Evolutionary conservation across 2,888 invertebrate species (phyloP), one percentile per base, ranked within the genome.

Genomic region (Danaus chrysippus): DNA sequence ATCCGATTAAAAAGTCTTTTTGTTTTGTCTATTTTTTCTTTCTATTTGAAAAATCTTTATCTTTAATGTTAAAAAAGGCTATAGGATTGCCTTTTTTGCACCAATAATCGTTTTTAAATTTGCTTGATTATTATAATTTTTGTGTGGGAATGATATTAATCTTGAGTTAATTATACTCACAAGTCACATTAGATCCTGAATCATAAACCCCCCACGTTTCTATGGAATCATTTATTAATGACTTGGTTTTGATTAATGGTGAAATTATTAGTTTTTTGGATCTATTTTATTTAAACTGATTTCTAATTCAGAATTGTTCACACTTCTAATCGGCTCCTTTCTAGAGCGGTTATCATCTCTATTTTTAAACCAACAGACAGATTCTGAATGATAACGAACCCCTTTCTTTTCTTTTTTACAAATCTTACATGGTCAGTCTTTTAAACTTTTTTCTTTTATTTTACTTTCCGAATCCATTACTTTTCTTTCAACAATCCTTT

Each of bases 111-210:
- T n/a, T n/a, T n/a, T n/a, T n/a, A n/a, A n/a, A n/a, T n/a, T n/a
- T n/a, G n/a, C n/a, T n/a, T n/a, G n/a, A n/a, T n/a, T n/a, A n/a
- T n/a, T n/a, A n/a, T n/a, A n/a, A n/a, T n/a, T n/a, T n/a, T n/a
- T n/a, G n/a, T n/a, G n/a, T n/a, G n/a, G n/a, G n/a, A n/a, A n/a
- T n/a, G n/a, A n/a, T n/a, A n/a, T n/a, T n/a, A n/a, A n/a, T n/a
- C n/a, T 55, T 12, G 72, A 66, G 66, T 73, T 76, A 23, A 74
- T 74, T 56, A 74, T 63, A 13, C 68, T n/a, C n/a, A n/a, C n/a
- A n/a, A n/a, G n/a, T 68, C 1, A 76, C 69, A 68, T 76, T 73
- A 8, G 73, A 76, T 3, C 76, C 73, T 17, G 74, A 73, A 62
- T 76, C 74, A 69, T 76, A 75, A 13, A 74, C 54, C 46, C 72